A percentile compares a stretch with the other conserved stretches of the same genome.
phyloP scores from a whole-genome alignment of 2,888 invertebrate species.

The Eubasilissa splendida region DNA sequence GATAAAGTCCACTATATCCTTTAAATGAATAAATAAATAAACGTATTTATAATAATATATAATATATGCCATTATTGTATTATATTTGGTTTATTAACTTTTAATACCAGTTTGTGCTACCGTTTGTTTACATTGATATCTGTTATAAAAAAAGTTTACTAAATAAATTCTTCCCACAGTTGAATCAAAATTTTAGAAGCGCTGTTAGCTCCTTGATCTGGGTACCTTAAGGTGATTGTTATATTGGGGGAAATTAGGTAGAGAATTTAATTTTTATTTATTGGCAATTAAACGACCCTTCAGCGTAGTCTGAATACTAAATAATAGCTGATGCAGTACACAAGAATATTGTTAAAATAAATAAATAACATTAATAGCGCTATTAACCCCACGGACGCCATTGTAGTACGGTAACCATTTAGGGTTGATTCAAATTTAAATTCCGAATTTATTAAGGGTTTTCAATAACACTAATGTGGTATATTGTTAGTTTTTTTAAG shows the following conservation, averaged over 20 bases:
- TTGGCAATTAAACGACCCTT: conserved; percentile 54
- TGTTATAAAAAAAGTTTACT: too few species aligned
- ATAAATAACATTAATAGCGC: conserved; percentile 34
- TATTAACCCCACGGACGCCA: conserved; percentile 17
- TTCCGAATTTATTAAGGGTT: conserved; percentile 35
- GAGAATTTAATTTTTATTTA: conserved; percentile 53
- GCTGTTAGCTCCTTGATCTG: background rate
- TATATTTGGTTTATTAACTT: too few species aligned
- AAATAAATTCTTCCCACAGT: too few species aligned
- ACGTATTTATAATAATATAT: too few species aligned
- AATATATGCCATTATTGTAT: too few species aligned
- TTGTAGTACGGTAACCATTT: conserved; percentile 18
- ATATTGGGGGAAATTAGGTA: conserved; percentile 35
- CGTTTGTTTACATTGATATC: too few species aligned
- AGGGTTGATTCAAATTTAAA: conserved; percentile 36
- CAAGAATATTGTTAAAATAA: conserved; percentile 11
- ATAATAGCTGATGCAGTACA: conserved; percentile 14
- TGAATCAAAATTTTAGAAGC: background rate
- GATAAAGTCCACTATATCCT: too few species aligned
- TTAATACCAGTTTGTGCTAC: too few species aligned
- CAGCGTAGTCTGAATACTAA: conserved; percentile 39
- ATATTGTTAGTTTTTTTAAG: conserved; percentile 10
- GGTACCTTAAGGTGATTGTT: background rate
- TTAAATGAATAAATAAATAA: too few species aligned
- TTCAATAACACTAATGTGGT: conserved; percentile 33